phyloP scores from a whole-genome alignment of 2,888 invertebrate species.

The Beris chalybata region DNA sequence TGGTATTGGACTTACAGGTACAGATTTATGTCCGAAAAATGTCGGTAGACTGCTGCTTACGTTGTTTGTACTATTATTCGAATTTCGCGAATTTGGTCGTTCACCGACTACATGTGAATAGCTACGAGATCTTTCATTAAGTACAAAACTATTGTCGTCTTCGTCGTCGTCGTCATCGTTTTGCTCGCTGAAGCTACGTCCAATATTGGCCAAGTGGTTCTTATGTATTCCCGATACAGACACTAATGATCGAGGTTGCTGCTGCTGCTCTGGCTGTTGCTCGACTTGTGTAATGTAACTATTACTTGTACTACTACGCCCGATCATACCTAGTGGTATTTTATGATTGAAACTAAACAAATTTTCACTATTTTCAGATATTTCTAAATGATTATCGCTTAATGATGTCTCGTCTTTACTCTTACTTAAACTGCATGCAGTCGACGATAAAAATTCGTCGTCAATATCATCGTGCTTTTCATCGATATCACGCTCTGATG shows the following conservation, averaged over 20 bases:
- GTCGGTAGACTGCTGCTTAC: constrained; percentile 37
- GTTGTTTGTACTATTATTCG: constrained; percentile 13
- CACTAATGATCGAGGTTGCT: background rate
- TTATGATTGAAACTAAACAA: constrained; percentile 17
- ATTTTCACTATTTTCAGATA: constrained; percentile 9
- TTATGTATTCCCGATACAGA: constrained; percentile 2
- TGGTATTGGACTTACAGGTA: constrained; percentile 31
- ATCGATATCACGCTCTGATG: constrained; percentile 2
- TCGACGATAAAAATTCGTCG: constrained; percentile 9
- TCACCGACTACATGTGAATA: constrained; percentile 35
- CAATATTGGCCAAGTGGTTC: constrained; percentile 38
- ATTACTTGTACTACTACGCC: constrained; percentile 31
- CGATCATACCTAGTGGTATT: constrained; percentile 30
- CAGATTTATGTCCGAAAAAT: constrained; percentile 35
- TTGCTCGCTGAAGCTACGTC: constrained; percentile 42
- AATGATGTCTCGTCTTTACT: constrained; percentile 8
- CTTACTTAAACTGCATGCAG: constrained; percentile 4
- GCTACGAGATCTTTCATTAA: constrained; percentile 37
- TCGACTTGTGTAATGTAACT: constrained; percentile 2
- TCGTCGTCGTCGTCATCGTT: constrained; percentile 36
- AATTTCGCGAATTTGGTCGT: background rate
- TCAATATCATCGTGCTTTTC: constrained; percentile 6
- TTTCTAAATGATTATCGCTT: constrained; percentile 7
- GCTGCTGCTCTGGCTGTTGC: constrained; percentile 6
- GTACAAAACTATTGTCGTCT: constrained; percentile 23